Conservation (phyloP, 2,113 vertebrate genomes). For the Astatotilapia flaviijosephi region DNA sequence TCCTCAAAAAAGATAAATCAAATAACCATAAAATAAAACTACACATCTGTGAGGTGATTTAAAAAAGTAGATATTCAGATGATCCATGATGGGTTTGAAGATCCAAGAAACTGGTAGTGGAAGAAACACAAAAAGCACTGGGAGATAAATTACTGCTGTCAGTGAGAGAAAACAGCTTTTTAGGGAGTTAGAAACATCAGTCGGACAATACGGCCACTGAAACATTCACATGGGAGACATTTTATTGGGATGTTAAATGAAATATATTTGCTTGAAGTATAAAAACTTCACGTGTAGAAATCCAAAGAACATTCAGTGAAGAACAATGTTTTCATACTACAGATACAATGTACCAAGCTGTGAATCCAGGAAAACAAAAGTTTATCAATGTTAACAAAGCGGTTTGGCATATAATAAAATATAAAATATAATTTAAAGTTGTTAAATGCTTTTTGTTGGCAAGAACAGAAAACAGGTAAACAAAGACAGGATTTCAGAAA, state of each 20-base stretch:
- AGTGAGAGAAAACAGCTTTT: background rate
- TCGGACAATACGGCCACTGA: background rate
- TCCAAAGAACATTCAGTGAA: background rate
- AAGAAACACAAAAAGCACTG: background rate
- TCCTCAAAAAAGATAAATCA: too few species aligned
- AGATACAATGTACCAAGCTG: fast-evolving
- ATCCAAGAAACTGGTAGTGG: background rate
- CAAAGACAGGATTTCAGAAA: background rate
- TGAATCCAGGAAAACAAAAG: background rate
- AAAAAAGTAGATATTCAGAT: background rate
- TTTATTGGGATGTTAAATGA: background rate
- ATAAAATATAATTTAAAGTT: background rate
- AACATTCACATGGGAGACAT: background rate
- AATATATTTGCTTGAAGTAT: background rate
- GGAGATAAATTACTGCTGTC: background rate
- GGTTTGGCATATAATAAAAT: background rate
- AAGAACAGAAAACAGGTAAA: background rate
- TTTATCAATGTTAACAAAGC: background rate
- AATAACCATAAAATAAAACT: too few species aligned
- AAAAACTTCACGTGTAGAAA: background rate
- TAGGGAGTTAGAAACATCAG: background rate
- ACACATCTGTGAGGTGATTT: background rate
- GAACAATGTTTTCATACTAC: background rate
- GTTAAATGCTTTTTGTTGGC: background rate
- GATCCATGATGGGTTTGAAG: background rate